Evolutionary conservation across 2,797 vertebrate species (phyloP), one percentile per base, ranked within the genome.

Genomic region (Acrocephalus scirpaceus): DNA sequence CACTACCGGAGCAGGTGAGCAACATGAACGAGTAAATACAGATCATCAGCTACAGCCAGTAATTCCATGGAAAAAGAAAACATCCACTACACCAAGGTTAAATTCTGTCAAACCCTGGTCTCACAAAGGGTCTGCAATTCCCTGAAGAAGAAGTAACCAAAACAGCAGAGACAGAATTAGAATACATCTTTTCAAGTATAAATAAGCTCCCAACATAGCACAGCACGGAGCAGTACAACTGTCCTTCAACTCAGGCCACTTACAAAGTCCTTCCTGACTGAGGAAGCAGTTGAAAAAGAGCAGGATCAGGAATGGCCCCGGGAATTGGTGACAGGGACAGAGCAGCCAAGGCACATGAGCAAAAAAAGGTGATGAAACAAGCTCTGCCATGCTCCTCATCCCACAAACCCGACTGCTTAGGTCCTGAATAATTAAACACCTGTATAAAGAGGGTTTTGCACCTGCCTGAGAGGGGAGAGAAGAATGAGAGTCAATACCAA

Each of bases 111-210:
- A 78, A 77, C 15, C 20, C 51, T 27, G 14, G 27, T 70, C 16
- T 86, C 54, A 72, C 40, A 29, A 85, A 70, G 56, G 0, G 1
- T 1, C 0, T 38, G 42, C 69, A 80, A 66, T 81, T 88, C 78
- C 66, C 92, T 42, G 34, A 56, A 84, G 88, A 64, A 40, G 38
- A n/a, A 70, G 27, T 36, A 92, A 78, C 29, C 76, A 88, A 86
- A 96, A 83, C 79, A 94, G n/a, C 36, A 70, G 61, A 86, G 70
- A 80, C 82, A 70, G 54, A 88, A 86, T 88, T 84, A 80, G 85
- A 92, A 74, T 32, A 12, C 19, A 19, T 34, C 44, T 81, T 51
- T 22, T 26, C 61, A 86, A 60, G 44, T 58, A 84, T 73, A 93
- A 94, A 75, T 65, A 88, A 86, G 20, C 21, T 94, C 88, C 73